Evolutionary conservation across 2,888 invertebrate genomes (phyloP), one percentile per base, ranked within the genome.

Genomic region (Deilephila porcellus): DNA sequence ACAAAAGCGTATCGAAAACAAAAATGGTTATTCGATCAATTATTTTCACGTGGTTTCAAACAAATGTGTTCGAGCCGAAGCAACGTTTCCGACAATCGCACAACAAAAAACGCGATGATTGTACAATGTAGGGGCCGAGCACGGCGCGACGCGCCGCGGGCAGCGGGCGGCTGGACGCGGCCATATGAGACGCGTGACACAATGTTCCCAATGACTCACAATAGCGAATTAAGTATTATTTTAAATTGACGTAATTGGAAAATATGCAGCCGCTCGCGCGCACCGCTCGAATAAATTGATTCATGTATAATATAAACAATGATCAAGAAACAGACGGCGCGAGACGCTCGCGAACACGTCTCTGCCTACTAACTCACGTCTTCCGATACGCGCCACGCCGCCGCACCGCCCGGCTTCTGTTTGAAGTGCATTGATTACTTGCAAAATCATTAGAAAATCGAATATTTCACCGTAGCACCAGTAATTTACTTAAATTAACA

Each of bases 181-280:
- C 76, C 82, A 81, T 83, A 80, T 84, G 81, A 81, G 86, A 85
- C 85, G 84, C 84, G 88, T 90, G 92, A 90, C 92, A 92, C 92
- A 92, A 92, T 91, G 90, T 89, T 91, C 92, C 83, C 88, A 90
- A 90, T 93, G 94, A 93, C 88, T 93, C 94, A 94, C 93, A 91
- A 93, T 93, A 90, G 93, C 93, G 86, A 94, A 94, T 93, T 94
- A 94, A 93, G 93, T 92, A 94, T 94, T 94, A 94, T 93, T 94
- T 93, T 93, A 93, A 94, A 94, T 94, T 94, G 94, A 93, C 93
- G 91, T 94, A 94, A 94, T 94, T 94, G 94, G 91, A 93, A 94
- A 94, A 94, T 94, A 94, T 93, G 94, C 93, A 93, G 93, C 85
- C 88, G 89, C 88, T 91, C 90, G 93, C 89, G 91, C 88, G 85